Evolutionary conservation across 2,113 vertebrate genomes (phyloP).

Genomic region (Campylomormyrus numenius): DNA sequence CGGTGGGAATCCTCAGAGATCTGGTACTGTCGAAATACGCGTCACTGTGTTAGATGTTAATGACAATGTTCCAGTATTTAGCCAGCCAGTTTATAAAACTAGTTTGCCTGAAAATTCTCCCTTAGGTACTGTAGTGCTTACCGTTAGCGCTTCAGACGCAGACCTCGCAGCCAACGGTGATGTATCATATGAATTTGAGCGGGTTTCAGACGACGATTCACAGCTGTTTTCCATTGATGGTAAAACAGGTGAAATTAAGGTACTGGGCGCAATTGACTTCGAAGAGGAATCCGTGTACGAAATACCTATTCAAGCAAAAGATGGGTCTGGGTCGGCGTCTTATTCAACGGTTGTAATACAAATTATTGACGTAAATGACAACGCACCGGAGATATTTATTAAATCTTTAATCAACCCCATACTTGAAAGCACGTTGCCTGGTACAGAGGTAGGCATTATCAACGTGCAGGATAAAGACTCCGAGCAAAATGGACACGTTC

Average conservation of each 20-base stretch:
- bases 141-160: constrained; percentile 61
- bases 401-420: constrained; percentile 50
- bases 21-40: constrained; percentile 35
- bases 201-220: constrained; percentile 23
- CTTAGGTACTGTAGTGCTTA: constrained; percentile 42
- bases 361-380: constrained; percentile 65
- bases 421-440: constrained; percentile 49
- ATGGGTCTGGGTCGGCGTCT: constrained; percentile 51
- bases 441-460: constrained; percentile 62
- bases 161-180: constrained; percentile 51
- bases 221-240: constrained; percentile 31
- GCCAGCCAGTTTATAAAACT: constrained; percentile 41
- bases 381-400: constrained; percentile 50
- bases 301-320: constrained; percentile 51
- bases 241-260: constrained; percentile 33
- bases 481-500: constrained; percentile 45
- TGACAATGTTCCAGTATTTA: constrained; percentile 56
- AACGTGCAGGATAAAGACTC: constrained; percentile 62
- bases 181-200: constrained; percentile 38
- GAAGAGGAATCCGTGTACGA: constrained; percentile 37
- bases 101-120: constrained; percentile 47
- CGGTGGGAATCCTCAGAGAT: constrained; percentile 50
- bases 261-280: constrained; percentile 37
- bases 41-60: constrained; percentile 47
- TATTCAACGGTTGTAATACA: constrained; percentile 52